Percentiles rank a stretch among this genome's conserved stretches.
These are phyloP conservation scores for Typhlichthys subterraneus DNA, from an alignment of 2,797 vertebrate species.

Conservation along the genomic window DNA sequence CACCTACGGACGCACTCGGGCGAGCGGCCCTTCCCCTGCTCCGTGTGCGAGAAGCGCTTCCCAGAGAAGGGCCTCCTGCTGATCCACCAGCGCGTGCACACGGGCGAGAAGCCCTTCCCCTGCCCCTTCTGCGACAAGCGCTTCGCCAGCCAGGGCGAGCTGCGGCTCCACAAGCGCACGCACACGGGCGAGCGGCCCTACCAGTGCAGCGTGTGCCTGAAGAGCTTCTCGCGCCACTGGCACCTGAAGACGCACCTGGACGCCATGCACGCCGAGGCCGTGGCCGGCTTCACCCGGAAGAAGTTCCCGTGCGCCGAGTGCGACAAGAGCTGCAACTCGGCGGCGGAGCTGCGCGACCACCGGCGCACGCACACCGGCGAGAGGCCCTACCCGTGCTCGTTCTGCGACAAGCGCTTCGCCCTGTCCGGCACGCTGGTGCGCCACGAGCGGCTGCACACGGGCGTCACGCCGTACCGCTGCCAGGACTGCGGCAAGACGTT, in stretches of 20 bases:
- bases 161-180: conserved; percentile 69
- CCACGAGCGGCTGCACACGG: conserved; percentile 73
- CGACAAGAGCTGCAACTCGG: conserved; percentile 73
- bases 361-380: conserved; percentile 76
- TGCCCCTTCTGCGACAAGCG: conserved; percentile 74
- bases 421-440: conserved; percentile 72
- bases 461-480: conserved; percentile 75
- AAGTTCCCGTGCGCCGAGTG: conserved; percentile 73
- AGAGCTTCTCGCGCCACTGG: conserved; percentile 75
- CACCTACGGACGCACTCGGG: conserved; percentile 75
- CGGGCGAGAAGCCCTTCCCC: conserved; percentile 71
- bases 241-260: conserved; percentile 74
- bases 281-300: conserved; percentile 62
- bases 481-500: conserved; percentile 74
- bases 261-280: conserved; percentile 70
- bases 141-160: conserved; percentile 75
- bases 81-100: conserved; percentile 73
- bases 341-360: conserved; percentile 71
- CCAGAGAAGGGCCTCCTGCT: conserved; percentile 74
- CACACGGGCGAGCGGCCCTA: conserved; percentile 75
- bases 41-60: conserved; percentile 74
- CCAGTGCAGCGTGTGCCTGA: conserved; percentile 70
- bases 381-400: conserved; percentile 74
- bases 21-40: conserved; percentile 73
- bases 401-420: conserved; percentile 71